These are phyloP conservation scores for Cynocephalus volans DNA, from an alignment of 2,113 vertebrate genomes.

Conservation along the genomic window DNA sequence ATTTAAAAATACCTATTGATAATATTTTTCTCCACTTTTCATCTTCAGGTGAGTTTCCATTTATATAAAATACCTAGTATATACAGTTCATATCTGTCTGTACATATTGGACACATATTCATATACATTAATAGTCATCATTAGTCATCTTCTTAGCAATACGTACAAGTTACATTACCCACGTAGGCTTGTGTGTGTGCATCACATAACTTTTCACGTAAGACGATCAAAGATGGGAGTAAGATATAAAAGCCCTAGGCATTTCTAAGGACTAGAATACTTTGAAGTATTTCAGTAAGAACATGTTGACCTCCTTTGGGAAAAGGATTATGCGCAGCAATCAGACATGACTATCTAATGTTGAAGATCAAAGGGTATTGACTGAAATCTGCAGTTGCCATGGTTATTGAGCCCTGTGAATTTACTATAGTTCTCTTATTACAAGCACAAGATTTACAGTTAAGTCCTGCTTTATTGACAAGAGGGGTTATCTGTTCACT, in stretches of 20 bases:
- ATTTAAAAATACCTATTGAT: not conserved
- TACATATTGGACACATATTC: not conserved
- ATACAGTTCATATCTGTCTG: not conserved
- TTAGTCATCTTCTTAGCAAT: not conserved
- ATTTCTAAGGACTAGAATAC: slow-evolving; percentile 58
- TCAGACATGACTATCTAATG: slow-evolving; percentile 80
- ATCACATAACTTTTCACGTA: slow-evolving; percentile 62
- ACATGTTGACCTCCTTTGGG: slow-evolving; percentile 81
- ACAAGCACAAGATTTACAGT: slow-evolving; percentile 67
- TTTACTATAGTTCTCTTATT: slow-evolving; percentile 83
- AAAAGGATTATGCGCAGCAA: slow-evolving; percentile 77
- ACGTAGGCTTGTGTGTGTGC: not conserved
- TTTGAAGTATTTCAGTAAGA: slow-evolving; percentile 85
- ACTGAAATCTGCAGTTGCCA: slow-evolving; percentile 76
- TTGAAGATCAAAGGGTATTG: slow-evolving; percentile 85
- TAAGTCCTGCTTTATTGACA: slow-evolving; percentile 78
- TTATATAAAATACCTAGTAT: not conserved
- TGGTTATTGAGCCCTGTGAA: slow-evolving; percentile 76
- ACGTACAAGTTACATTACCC: not conserved
- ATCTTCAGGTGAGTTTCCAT: not conserved
- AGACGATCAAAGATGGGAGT: slow-evolving; percentile 73
- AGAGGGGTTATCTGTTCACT: slow-evolving; percentile 70
- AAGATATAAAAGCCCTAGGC: slow-evolving; percentile 62
- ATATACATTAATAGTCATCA: not conserved
- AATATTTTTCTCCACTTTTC: slow-evolving; percentile 27